Base-by-base conservation (phyloP, 2,113 vertebrate species). In the Hepsetus odoe region DNA sequence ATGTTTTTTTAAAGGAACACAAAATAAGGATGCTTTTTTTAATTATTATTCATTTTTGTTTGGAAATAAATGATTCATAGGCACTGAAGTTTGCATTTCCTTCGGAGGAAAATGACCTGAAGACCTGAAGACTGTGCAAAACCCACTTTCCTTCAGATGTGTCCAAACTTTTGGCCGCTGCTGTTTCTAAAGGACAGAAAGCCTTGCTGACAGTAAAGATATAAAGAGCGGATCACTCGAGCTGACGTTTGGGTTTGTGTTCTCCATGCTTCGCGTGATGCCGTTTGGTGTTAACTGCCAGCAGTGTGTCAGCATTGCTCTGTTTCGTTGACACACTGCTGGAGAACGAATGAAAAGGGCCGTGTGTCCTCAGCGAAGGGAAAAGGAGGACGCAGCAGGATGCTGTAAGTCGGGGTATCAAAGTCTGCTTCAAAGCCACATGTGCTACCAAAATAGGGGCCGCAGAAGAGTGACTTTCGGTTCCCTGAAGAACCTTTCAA, bases 181-280 rank as follows among this genome's bases (percentile, higher is more conserved):
- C 53, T 74, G 49, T 78, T 64, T 44, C 75, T 74, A n/a, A 74
- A 40, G 33, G 76, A 64, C 16, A 73, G 62, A 51, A 46, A 62
- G 38, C 7, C 56, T 49, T 16, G 56, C 56, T 59, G 59, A 59
- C 53, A 75, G 32, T 76, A 26, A 20, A 44, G 59, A 59, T 75
- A 55, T 53, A 56, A 44, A 14, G 22, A 72, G 68, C 68, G 42
- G 53, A 72, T 72, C 68, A 22, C 33, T 53, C 42, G 44, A 69
- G 59, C 30, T 56, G 67, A 74, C 67, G 65, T 77, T 70, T 51
- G 42, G 46, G 66, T 61, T 42, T 75, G 64, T 55, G n/a, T 56
- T 38, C n/a, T 79, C 55, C 59, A 5, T 70, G 66, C 76, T 44
- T 28, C 55, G 16, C 62, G 56, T 62, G 76, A 71, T 61, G 42